phyloP scores from a whole-genome alignment of 2,888 invertebrate species.

The Amblyjoppa proteus region DNA sequence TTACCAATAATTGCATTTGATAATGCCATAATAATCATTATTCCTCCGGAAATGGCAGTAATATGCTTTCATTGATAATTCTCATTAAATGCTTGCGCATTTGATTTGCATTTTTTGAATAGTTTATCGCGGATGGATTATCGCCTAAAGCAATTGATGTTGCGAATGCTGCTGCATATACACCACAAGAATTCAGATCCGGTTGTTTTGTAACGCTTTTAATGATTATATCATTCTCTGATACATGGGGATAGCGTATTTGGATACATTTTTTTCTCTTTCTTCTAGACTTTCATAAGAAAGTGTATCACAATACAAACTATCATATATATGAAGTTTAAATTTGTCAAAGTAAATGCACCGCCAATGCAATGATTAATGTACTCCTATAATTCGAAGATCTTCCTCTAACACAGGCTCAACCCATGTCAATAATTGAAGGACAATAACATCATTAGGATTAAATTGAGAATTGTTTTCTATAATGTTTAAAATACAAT shows the following conservation, averaged over 20 bases:
- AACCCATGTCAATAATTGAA: slow-evolving; percentile 30
- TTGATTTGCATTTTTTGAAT: background rate
- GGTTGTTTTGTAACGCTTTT: slow-evolving; percentile 44
- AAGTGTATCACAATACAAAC: slow-evolving; percentile 8
- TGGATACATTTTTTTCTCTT: background rate
- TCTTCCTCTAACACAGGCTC: slow-evolving; percentile 20
- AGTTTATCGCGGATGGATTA: too few species aligned
- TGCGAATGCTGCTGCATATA: slow-evolving; percentile 41
- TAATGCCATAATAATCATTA: background rate
- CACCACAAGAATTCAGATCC: slow-evolving; percentile 25
- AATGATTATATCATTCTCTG: slow-evolving; percentile 21
- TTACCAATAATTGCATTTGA: background rate
- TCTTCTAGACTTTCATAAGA: too few species aligned
- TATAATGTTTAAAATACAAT: slow-evolving; percentile 29
- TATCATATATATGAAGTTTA: slow-evolving; percentile 16
- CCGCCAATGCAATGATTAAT: slow-evolving; percentile 34
- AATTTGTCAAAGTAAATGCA: slow-evolving; percentile 28
- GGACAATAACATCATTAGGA: slow-evolving; percentile 28
- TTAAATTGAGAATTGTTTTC: slow-evolving; percentile 24
- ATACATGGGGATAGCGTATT: slow-evolving; percentile 37
- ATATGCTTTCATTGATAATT: slow-evolving; percentile 23
- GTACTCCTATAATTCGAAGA: slow-evolving; percentile 27
- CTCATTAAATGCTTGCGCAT: slow-evolving; percentile 18
- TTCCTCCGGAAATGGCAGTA: slow-evolving; percentile 39
- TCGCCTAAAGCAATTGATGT: slow-evolving; percentile 4